phyloP scores from a whole-genome alignment of 2,113 vertebrate species.

The Prinia subflava region DNA sequence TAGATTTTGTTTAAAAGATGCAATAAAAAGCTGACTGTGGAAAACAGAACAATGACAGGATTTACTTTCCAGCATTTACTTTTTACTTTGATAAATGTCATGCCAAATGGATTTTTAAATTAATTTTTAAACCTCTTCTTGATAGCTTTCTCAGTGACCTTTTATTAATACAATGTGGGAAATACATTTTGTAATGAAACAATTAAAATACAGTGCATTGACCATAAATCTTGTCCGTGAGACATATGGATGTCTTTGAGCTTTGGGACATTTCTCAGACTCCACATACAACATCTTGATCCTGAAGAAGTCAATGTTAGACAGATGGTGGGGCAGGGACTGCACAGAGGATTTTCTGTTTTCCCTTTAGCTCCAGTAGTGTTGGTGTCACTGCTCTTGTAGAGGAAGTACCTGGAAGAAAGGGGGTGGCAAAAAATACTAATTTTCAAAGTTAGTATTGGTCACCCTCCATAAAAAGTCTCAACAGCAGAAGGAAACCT shows the following conservation, averaged over 20 bases:
- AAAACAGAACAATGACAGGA: slow-evolving; percentile 14
- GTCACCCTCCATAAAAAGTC: not conserved
- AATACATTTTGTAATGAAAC: slow-evolving; percentile 28
- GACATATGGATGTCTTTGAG: not conserved
- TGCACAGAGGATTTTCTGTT: not conserved
- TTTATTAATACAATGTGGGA: slow-evolving; percentile 49
- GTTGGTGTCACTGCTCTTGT: not conserved
- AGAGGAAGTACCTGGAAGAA: not conserved
- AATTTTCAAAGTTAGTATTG: not conserved
- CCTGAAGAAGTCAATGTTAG: not conserved
- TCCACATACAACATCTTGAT: not conserved
- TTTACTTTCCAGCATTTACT: slow-evolving; percentile 17
- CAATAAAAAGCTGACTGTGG: slow-evolving; percentile 14
- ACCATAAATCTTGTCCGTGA: not conserved
- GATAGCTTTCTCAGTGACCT: slow-evolving; percentile 46
- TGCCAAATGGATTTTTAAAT: slow-evolving; percentile 29
- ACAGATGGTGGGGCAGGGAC: not conserved
- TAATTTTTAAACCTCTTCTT: slow-evolving; percentile 30
- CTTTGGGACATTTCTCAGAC: not conserved
- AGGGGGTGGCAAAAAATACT: not conserved
- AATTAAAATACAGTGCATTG: slow-evolving; percentile 28
- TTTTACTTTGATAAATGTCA: slow-evolving; percentile 47
- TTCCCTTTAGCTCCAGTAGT: not conserved
- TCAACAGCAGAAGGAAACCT: not conserved
- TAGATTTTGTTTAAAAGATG: slow-evolving; percentile 23